Evolutionary conservation across 2,113 vertebrate genomes (phyloP), one percentile per base, ranked within the genome.

Genomic region (Otis tarda): DNA sequence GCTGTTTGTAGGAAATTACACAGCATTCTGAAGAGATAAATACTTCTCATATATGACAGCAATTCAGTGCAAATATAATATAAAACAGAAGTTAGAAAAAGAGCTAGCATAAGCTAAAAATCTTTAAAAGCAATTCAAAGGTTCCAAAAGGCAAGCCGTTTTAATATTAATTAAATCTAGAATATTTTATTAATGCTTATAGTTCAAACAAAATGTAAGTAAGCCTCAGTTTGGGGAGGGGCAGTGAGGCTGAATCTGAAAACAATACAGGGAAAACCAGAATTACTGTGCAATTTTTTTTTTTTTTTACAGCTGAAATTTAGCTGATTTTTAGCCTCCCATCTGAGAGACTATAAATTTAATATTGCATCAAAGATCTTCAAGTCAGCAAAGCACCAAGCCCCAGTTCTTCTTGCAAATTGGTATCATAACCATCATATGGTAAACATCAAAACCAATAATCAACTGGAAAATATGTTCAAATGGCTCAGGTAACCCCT

Each of bases 1-100:
- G 87, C 90, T 93, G 80, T 92, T 97, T 90, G 60, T 92, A 90
- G 96, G 78, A 97, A 97, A 96, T 95, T 86, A 90, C 68, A 84
- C 24, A 82, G 76, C 74, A 95, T 96, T 96, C 92, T 92, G 87
- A 94, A 93, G 91, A 97, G 68, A 87, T 88, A 97, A 94, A 95
- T 95, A 82, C 89, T 92, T 97, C 87, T 83, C 55, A 94, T 94
- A 90, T 71, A 67, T 70, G 61, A 92, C 85, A 94, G 85, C 57
- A 96, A 77, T 92, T 94, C 93, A 78, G 31, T 73, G 64, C 24
- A 89, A 93, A 85, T 47, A 89, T 31, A 15, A 59, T 1, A 8
- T 45, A 63, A 82, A 82, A 60, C 10, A 57, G 22, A 68, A 63
- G 67, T 52, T 22, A 60, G 33, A 39, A 63, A 70, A 75, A 78